phyloP scores from a whole-genome alignment of 2,797 vertebrate species.

The Ciconia nigra region DNA sequence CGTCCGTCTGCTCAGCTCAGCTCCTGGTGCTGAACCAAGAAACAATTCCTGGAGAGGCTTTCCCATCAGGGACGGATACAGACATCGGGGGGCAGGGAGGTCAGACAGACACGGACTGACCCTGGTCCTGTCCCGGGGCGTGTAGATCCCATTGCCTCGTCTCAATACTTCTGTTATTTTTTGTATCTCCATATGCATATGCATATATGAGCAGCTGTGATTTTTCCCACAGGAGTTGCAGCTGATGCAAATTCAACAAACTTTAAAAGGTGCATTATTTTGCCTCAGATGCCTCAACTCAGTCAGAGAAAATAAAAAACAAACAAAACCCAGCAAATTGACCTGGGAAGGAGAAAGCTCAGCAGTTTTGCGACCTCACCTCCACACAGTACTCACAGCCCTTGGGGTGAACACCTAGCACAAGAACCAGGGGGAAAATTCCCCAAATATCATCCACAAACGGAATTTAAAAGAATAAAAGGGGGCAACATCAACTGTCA shows the following conservation, averaged over 20 bases:
- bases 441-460: not conserved
- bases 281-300: not conserved
- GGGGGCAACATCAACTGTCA: not conserved
- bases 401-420: not conserved
- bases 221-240: not conserved
- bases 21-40: not conserved
- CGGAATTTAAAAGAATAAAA: not conserved
- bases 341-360: not conserved
- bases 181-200: not conserved
- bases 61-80: fast-evolving
- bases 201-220: not conserved
- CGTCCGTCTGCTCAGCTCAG: not conserved
- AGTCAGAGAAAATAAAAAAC: not conserved
- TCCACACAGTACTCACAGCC: not conserved
- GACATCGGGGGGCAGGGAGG: too few relatives aligned
- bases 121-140: not conserved
- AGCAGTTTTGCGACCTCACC: not conserved
- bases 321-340: not conserved
- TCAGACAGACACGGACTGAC: not conserved
- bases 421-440: not conserved
- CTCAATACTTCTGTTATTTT: not conserved
- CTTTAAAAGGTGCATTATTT: not conserved
- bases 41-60: not conserved
- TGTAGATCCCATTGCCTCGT: not conserved
- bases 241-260: not conserved